These are phyloP conservation scores for Archips crataeganus DNA, from an alignment of 2,888 invertebrate genomes.

Conservation along the genomic window DNA sequence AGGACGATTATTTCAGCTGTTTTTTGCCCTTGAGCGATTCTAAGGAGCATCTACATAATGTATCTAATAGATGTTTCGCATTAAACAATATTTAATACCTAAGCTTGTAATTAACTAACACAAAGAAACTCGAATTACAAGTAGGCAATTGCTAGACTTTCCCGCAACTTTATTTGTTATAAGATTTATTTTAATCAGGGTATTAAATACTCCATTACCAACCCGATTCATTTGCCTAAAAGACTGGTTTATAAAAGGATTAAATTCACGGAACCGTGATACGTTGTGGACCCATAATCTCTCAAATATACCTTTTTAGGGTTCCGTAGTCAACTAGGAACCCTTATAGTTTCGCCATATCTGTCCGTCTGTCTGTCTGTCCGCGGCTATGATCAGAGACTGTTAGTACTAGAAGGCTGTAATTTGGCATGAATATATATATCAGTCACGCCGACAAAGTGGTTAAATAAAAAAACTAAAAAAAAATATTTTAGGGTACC, in stretches of 20 bases:
- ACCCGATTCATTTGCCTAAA: background rate
- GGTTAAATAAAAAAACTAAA: too few species aligned
- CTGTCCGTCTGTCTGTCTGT: too few species aligned
- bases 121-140: background rate
- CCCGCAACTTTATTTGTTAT: background rate
- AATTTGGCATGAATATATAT: too few species aligned
- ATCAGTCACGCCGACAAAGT: too few species aligned
- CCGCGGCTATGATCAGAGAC: too few species aligned
- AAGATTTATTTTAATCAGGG: background rate
- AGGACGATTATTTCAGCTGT: background rate
- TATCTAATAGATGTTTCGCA: background rate
- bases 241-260: background rate
- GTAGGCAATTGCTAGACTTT: background rate
- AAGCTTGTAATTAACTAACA: background rate
- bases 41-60: background rate
- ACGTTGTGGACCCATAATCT: background rate
- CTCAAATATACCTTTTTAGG: background rate
- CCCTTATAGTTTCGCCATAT: too few species aligned
- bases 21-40: background rate
- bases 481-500: too few species aligned
- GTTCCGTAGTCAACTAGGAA: too few species aligned
- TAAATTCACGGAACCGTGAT: background rate
- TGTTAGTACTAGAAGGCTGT: too few species aligned
- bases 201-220: background rate
- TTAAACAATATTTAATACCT: background rate